A percentile compares a stretch with the other conserved stretches of the same genome.
Conservation (phyloP, 2,113 vertebrate species). For the Platichthys stellatus region DNA sequence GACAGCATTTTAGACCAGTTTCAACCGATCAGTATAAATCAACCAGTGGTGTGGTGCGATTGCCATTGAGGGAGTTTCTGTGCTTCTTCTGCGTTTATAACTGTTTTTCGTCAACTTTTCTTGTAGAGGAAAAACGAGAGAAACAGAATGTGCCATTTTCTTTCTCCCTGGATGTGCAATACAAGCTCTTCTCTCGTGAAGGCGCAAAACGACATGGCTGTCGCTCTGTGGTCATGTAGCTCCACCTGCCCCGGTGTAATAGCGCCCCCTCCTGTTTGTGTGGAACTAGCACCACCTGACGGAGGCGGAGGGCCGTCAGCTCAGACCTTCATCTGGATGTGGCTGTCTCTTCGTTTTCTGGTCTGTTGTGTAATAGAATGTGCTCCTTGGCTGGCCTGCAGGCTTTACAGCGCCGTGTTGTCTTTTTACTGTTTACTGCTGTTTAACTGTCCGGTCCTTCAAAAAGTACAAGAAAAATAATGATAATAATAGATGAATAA, state of each 20-base stretch:
- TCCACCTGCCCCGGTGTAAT: slow-evolving; percentile 51
- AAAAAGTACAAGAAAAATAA: slow-evolving; percentile 26
- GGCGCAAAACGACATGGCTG: slow-evolving; percentile 43
- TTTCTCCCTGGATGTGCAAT: slow-evolving; percentile 69
- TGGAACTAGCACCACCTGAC: slow-evolving; percentile 28
- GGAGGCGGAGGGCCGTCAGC: slow-evolving; percentile 37
- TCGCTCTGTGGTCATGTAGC: slow-evolving; percentile 48
- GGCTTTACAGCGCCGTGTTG: slow-evolving; percentile 75
- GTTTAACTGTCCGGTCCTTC: slow-evolving; percentile 68
- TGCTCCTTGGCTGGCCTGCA: slow-evolving; percentile 75
- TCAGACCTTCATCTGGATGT: slow-evolving; percentile 64
- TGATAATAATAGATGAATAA: slow-evolving; percentile 26
- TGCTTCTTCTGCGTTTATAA: slow-evolving; percentile 27
- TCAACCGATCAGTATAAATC: slow-evolving; percentile 23
- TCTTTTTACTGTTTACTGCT: slow-evolving; percentile 77
- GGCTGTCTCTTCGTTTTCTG: slow-evolving; percentile 57
- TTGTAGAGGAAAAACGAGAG: slow-evolving; percentile 1
- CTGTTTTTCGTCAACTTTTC: neutral
- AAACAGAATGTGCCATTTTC: slow-evolving; percentile 64
- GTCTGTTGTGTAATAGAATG: slow-evolving; percentile 63
- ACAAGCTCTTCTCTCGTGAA: slow-evolving; percentile 42
- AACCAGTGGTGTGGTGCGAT: slow-evolving; percentile 15
- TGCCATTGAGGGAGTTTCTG: slow-evolving; percentile 61
- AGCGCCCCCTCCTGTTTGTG: slow-evolving; percentile 43
- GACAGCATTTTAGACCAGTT: slow-evolving; percentile 48